phyloP scores from a whole-genome alignment of 2,113 vertebrate genomes.

The Pelecanoides urinatrix region DNA sequence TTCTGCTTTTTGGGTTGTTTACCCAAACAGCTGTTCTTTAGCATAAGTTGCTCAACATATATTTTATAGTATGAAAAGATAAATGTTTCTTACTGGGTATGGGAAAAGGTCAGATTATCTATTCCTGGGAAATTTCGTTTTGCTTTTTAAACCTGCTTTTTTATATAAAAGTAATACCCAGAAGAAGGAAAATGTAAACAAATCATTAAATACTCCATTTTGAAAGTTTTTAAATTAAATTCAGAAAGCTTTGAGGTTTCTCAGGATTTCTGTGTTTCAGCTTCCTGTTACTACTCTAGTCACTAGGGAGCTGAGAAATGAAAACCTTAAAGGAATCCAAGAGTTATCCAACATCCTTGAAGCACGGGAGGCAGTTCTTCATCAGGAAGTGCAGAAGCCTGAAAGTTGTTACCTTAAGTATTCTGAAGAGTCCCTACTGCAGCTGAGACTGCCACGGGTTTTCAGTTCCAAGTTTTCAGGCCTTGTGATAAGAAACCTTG shows the following conservation, averaged over 20 bases:
- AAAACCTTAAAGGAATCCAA: neutral
- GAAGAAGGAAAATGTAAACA: neutral
- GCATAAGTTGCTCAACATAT: neutral
- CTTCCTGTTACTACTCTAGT: neutral
- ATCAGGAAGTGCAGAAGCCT: neutral
- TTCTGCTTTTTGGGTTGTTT: neutral
- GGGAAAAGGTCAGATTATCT: neutral
- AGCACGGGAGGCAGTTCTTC: neutral
- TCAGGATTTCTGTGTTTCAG: neutral
- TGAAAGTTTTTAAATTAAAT: neutral
- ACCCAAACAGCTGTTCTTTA: neutral
- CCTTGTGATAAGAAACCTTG: neutral
- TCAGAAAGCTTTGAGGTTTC: neutral
- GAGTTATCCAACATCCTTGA: neutral
- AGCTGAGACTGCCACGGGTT: neutral
- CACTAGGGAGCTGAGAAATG: fast-evolving
- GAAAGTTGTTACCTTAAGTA: neutral
- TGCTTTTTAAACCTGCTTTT: neutral
- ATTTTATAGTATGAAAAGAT: neutral
- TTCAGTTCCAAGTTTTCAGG: neutral
- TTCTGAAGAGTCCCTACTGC: neutral
- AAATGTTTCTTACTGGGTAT: neutral
- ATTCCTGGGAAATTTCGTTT: neutral
- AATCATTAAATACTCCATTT: neutral
- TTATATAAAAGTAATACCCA: neutral